Evolutionary conservation across 2,888 invertebrate genomes (phyloP), one percentile per base, ranked within the genome.

Genomic region (Caenorhabditis doughertyi): DNA sequence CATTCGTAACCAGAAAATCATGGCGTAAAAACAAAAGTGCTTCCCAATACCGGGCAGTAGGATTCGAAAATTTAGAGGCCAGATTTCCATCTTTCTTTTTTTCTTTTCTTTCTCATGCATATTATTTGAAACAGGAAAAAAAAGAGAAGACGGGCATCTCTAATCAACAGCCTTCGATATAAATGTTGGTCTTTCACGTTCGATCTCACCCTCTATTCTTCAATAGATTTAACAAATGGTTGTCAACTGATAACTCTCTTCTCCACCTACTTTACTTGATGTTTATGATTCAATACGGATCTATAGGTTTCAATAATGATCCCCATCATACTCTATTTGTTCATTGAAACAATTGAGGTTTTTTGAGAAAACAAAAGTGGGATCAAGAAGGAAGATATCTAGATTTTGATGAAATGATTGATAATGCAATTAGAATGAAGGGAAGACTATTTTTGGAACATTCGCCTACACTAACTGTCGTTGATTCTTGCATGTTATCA

Each of bases 101-200:
- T 21, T 68, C 47, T n/a, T 21, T 49, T 53, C 58, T 29, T 55
- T 44, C 42, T 62, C 62, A 58, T 58, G 76, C 68, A 68, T 70
- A 62, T 32, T 70, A 62, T 68, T 77, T 44, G 62, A 77, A 68
- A 77, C 68, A 68, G 77, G 68, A 67, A 67, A 68, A 53, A 58
- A 13, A 39, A 32, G 4, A 32, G 39, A 55, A 32, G 68, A 55
- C 56, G 39, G 72, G 23, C 47, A 58, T 18, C n/a, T n/a, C 62
- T 68, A 62, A 77, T 77, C 77, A 77, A 77, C 68, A 77, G 51
- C 44, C 35, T 51, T 25, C 68, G 44, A 39, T 51, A 42, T 74
- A 44, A 65, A 35, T 65, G 56, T 70, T 70, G 77, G 77, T 77
- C 77, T 77, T 68, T 77, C 77, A 77, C 77, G 77, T 77, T 77